Conservation (phyloP, 53 echinoderm and acorn worm species). For the Actinopyga echinites region DNA sequence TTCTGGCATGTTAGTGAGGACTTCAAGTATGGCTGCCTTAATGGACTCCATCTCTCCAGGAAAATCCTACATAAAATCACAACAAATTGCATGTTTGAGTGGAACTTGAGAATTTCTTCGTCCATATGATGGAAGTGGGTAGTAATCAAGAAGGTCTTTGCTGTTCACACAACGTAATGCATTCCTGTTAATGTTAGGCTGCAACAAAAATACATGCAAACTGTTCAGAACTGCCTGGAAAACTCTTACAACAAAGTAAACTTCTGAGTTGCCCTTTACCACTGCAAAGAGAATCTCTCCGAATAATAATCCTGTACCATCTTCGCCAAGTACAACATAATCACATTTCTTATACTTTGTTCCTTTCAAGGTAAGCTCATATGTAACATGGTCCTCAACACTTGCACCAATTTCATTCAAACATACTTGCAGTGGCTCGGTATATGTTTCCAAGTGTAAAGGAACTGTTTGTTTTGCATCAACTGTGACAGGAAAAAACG, state of each 20-base stretch:
- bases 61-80: not conserved
- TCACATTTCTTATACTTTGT: constrained; percentile 27
- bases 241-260: not conserved
- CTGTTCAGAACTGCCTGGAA: not conserved
- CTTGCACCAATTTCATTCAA: too few species aligned
- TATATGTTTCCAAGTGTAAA: too few species aligned
- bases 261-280: not conserved
- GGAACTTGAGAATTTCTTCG: constrained; percentile 24
- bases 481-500: too few species aligned
- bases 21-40: constrained; percentile 1
- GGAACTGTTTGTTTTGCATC: too few species aligned
- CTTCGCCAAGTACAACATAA: constrained; percentile 27
- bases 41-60: constrained; percentile 22
- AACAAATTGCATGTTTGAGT: constrained; percentile 34
- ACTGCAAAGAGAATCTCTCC: constrained; percentile 26
- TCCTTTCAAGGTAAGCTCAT: too few species aligned
- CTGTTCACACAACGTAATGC: constrained; percentile 18
- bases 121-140: constrained; percentile 9
- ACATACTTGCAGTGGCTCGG: too few species aligned
- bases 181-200: not conserved
- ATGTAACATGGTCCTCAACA: too few species aligned
- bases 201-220: constrained; percentile 9
- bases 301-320: constrained; percentile 30
- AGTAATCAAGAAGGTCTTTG: constrained; percentile 37
- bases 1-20: constrained; percentile 2